A percentile compares a stretch with the other conserved stretches of the same genome.
These are phyloP conservation scores for Psittacula derbiana DNA, from an alignment of 2,797 vertebrate genomes.

Conservation along the genomic window DNA sequence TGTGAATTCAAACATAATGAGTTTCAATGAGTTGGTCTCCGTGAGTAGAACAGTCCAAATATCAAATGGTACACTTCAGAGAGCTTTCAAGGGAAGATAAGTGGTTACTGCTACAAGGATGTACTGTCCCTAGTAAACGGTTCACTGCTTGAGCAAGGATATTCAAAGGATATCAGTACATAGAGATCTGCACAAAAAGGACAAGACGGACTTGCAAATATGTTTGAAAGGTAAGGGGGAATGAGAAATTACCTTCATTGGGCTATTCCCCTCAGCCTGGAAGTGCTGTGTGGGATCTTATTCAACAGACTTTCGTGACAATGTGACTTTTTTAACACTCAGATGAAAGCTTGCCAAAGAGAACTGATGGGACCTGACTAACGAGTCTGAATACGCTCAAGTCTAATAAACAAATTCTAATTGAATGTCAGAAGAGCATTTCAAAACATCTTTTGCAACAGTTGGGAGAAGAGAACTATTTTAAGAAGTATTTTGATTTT, in stretches of 20 bases:
- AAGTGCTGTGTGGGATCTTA: not conserved
- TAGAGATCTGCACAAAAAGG: not conserved
- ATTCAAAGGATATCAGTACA: not conserved
- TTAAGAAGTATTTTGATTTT: not conserved
- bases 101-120: not conserved
- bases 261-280: not conserved
- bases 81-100: not conserved
- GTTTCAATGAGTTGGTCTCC: constrained; percentile 3
- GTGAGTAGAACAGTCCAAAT: not conserved
- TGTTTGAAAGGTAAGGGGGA: not conserved
- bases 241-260: not conserved
- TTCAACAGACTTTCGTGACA: not conserved
- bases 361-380: not conserved
- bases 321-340: not conserved
- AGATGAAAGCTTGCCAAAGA: not conserved
- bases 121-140: not conserved
- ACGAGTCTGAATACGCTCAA: not conserved
- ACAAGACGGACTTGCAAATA: not conserved
- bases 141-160: not conserved
- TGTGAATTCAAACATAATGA: constrained; percentile 16
- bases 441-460: not conserved
- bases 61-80: not conserved
- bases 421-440: not conserved
- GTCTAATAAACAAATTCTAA: not conserved
- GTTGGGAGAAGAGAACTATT: not conserved